Conservation (phyloP, 2,888 invertebrate genomes). For the Endotricha flammealis region DNA sequence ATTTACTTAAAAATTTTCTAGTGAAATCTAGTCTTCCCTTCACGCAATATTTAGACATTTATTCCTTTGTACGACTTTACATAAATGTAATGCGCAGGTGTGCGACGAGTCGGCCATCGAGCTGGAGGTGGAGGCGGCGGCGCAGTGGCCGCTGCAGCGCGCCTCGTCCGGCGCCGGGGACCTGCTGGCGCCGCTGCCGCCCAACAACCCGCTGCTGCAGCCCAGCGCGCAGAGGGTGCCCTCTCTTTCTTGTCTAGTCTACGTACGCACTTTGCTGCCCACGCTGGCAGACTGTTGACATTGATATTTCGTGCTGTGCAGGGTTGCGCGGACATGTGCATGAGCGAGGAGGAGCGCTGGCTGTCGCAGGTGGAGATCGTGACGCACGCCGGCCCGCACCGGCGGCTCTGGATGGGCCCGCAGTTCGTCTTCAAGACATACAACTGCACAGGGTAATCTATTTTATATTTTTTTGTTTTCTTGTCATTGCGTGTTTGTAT, state of each 20-base stretch:
- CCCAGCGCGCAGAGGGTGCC: slow-evolving; percentile 40
- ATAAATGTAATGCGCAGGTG: too few relatives aligned
- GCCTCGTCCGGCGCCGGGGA: slow-evolving; percentile 79
- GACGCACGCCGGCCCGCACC: slow-evolving; percentile 97
- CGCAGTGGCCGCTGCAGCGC: slow-evolving; percentile 92
- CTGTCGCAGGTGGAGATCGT: slow-evolving; percentile 97
- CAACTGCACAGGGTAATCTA: slow-evolving; percentile 84
- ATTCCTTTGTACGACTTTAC: too few relatives aligned
- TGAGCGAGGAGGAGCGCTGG: slow-evolving; percentile 90
- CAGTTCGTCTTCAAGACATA: slow-evolving; percentile 98
- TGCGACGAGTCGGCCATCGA: slow-evolving; percentile 93
- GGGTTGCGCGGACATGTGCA: slow-evolving; percentile 64
- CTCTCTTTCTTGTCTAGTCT: slow-evolving; percentile 17
- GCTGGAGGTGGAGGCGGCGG: slow-evolving; percentile 89
- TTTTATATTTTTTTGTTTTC: background rate
- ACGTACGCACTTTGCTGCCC: background rate
- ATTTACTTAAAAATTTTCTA: too few relatives aligned
- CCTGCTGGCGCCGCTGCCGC: slow-evolving; percentile 85
- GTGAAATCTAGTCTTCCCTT: too few relatives aligned
- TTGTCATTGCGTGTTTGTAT: too few relatives aligned
- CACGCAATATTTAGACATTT: too few relatives aligned
- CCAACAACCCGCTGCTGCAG: slow-evolving; percentile 81
- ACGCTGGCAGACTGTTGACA: too few relatives aligned
- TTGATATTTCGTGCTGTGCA: slow-evolving; percentile 24
- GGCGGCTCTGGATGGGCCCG: slow-evolving; percentile 99